These are phyloP conservation scores for Bettongia penicillata DNA, from an alignment of 2,113 vertebrate genomes.

Conservation along the genomic window DNA sequence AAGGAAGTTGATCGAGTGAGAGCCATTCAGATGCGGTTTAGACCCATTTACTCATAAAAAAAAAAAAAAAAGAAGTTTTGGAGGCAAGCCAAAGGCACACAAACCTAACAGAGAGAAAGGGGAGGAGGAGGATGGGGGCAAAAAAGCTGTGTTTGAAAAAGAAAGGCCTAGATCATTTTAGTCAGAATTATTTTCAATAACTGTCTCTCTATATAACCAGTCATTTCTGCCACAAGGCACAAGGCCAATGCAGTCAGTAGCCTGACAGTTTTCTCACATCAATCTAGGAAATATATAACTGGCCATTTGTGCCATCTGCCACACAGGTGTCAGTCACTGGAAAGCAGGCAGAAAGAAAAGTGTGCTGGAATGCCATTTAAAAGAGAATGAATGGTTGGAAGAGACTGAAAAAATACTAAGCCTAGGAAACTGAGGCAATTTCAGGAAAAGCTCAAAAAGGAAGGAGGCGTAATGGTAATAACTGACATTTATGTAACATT, in stretches of 20 bases:
- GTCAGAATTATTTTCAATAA: conserved; percentile 63
- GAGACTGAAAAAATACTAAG: neutral
- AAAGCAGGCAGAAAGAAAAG: conserved; percentile 32
- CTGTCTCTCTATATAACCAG: conserved; percentile 23
- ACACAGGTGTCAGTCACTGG: conserved; percentile 57
- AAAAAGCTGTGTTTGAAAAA: conserved; percentile 49
- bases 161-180: conserved; percentile 58
- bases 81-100: conserved; percentile 26
- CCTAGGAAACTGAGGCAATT: neutral
- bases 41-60: conserved; percentile 26
- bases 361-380: conserved; percentile 27
- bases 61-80: neutral
- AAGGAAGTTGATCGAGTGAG: neutral
- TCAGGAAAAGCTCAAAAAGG: conserved; percentile 11
- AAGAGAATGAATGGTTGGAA: conserved; percentile 42
- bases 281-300: conserved; percentile 61
- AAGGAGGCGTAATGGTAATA: neutral
- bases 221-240: conserved; percentile 29
- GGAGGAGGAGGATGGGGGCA: neutral
- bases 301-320: conserved; percentile 62
- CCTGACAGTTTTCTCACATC: conserved; percentile 57
- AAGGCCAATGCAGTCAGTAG: conserved; percentile 48
- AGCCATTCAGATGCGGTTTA: neutral
- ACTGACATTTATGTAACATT: neutral
- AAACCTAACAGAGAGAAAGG: conserved; percentile 30